Base-by-base conservation (phyloP, 2,888 invertebrate genomes). In the Leptogaster cylindrica region DNA sequence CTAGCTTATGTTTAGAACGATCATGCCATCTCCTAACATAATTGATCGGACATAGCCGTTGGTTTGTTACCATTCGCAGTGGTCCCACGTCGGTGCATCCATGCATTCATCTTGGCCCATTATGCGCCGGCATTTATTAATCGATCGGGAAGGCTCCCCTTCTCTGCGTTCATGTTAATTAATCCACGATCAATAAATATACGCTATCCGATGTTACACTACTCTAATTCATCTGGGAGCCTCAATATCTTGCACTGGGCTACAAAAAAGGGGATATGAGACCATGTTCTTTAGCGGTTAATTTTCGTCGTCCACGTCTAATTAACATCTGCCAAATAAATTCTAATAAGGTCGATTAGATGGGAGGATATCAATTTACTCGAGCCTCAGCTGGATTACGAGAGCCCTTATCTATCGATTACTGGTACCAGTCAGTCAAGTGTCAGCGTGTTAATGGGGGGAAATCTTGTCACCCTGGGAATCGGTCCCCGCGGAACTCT, bases 311-410 rank as follows among this genome's bases (percentile, higher is more conserved):
- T 55, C 55, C 39, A 23, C 18, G 44, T 61, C 41, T 61, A 61
- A 61, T 61, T 61, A 61, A 27, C 61, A 61, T 61, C 61, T 61
- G 61, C 61, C 61, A 61, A 61, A 61, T 61, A 61, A 44, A 61
- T 61, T 61, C 61, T 61, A 61, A 61, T 61, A 44, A 61, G 61
- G 28, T 44, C 44, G 61, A 61, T 61, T 61, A 44, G 41, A 28
- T 41, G 44, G 27, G 44, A 44, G 27, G 44, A 27, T 25, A 44
- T 61, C 44, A 61, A 55, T 23, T 55, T 55, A 55, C 33, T 55
- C 55, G 55, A 55, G 55, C 23, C 39, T 23, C 23, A 39, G 39
- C 55, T 23, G 55, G 31, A 55, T 12, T 55, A 23, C 36, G 55
- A 55, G 20, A 36, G 25, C 55, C 39, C 39, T 55, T 55, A 55